phyloP scores from a whole-genome alignment of 30 jellyfish, hydroid and myxozoan genomes.

The Pseudorhiza aurosa region DNA sequence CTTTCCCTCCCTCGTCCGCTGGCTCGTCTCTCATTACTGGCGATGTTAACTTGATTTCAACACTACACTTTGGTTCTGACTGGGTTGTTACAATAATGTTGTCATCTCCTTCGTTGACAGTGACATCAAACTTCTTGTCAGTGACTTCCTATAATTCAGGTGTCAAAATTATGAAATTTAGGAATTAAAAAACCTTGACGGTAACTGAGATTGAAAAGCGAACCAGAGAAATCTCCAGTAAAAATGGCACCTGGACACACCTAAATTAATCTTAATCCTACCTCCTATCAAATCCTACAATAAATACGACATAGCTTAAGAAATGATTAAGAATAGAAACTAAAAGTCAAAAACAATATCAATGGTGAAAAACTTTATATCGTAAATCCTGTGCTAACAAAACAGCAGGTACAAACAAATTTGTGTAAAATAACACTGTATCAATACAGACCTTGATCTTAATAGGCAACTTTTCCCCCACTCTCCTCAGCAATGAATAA shows the following conservation, averaged over 20 bases:
- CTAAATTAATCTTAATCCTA: neutral
- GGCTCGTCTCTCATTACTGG: constrained; percentile 89
- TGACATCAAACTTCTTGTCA: constrained; percentile 68
- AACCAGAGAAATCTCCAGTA: too few species aligned
- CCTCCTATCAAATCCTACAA: neutral
- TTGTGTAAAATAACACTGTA: neutral
- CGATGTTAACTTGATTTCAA: constrained; percentile 79
- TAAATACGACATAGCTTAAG: too few species aligned
- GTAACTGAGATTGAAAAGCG: too few species aligned
- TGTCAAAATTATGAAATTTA: too few species aligned
- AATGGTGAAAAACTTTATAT: too few species aligned
- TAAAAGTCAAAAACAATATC: too few species aligned
- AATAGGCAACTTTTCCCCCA: constrained; percentile 78
- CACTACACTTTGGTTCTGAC: constrained; percentile 84
- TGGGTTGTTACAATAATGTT: constrained; percentile 68
- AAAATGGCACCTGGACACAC: too few species aligned
- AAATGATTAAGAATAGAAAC: too few species aligned
- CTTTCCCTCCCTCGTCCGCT: constrained; percentile 50
- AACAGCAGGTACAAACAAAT: neutral
- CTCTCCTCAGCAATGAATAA: constrained; percentile 67
- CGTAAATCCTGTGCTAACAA: too few species aligned
- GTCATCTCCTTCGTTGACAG: constrained; percentile 55
- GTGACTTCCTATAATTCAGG: constrained; percentile 67
- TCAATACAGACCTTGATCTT: constrained; percentile 68
- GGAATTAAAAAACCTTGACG: too few species aligned